Base-by-base conservation (phyloP, 2,113 vertebrate genomes). In the Dissostichus mawsoni region DNA sequence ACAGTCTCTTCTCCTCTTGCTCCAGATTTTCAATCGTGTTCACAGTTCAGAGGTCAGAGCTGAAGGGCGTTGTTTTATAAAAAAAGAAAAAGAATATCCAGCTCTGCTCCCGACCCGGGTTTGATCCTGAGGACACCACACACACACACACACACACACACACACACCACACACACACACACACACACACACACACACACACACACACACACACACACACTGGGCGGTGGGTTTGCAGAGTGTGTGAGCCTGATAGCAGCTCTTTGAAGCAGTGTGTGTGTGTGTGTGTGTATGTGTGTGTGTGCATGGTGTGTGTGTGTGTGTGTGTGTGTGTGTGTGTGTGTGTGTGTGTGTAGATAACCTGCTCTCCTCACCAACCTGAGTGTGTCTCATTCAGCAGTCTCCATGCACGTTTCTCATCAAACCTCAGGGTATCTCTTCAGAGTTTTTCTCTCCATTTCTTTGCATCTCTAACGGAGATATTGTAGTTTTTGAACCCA, bases 41-140 rank as follows among this genome's bases (percentile, higher is more conserved):
- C 88, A 76, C 75, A 86, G 93, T 87, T 94, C 90, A 92, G 56
- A 90, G 92, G 93, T 94, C 89, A 87, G 41, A 89, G 72, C 74
- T 69, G 82, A 87, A 92, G 79, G 74, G 76, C 66, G 58, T 65
- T 73, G 85, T 77, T 87, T 72, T 65, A 23, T 74, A 63, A 36
- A 36, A 36, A 36, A 36, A 36, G 5, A 36, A 36, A 36, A 36
- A 36, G 51, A 89, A 73, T 89, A 85, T 59, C 48, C 56, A 61
- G 73, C 73, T 61, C n/a, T 5, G 44, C 69, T 68, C 45, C 16
- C 33, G 56, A 79, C 85, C 83, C 66, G 10, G 81, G 79, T 91
- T 82, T 85, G 82, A 85, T 91, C 86, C 74, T 68, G 45, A 61
- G 69, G 75, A 81, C 63, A 61, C 59, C 52, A 69, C 29, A 33